A percentile compares a stretch with the other conserved stretches of the same genome.
Evolutionary conservation across 2,888 invertebrate genomes (phyloP).

Genomic region (Gibbula magus): DNA sequence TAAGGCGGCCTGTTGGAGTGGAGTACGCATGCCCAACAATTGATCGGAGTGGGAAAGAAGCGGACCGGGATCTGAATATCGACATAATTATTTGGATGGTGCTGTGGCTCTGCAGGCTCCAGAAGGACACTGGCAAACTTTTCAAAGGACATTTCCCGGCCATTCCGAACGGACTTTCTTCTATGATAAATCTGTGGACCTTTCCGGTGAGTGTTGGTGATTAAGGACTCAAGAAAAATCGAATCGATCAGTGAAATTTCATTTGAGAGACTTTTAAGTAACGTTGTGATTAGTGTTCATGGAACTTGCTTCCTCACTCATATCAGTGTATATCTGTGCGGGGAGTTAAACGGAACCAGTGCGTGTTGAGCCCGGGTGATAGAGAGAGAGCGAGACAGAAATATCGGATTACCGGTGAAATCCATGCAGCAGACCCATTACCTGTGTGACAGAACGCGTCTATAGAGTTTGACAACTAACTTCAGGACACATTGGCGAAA

Average conservation of each 20-base stretch:
- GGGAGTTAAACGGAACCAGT: too few relatives aligned
- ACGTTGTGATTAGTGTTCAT: slow-evolving; percentile 12
- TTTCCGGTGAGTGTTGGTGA: slow-evolving; percentile 1
- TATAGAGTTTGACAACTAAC: too few relatives aligned
- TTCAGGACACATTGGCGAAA: too few relatives aligned
- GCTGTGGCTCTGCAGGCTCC: neutral
- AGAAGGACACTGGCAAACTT: slow-evolving; percentile 4
- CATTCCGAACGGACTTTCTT: neutral
- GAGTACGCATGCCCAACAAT: slow-evolving; percentile 15
- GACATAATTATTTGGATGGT: slow-evolving; percentile 24
- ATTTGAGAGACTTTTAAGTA: slow-evolving; percentile 3
- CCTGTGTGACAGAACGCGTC: too few relatives aligned
- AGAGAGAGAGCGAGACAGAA: too few relatives aligned
- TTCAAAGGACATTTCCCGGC: slow-evolving; percentile 6
- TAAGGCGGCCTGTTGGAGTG: slow-evolving; percentile 19
- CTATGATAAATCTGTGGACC: neutral
- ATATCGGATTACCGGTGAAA: too few relatives aligned
- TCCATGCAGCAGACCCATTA: too few relatives aligned
- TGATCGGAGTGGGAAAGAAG: slow-evolving; percentile 14
- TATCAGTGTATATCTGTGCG: neutral
- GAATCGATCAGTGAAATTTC: neutral
- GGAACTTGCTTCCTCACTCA: neutral
- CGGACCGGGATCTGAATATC: slow-evolving; percentile 19
- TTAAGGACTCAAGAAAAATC: neutral
- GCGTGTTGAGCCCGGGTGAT: too few relatives aligned